Evolutionary conservation across 2,113 vertebrate species (phyloP).

Genomic region (Malurus alboscapulatus): DNA sequence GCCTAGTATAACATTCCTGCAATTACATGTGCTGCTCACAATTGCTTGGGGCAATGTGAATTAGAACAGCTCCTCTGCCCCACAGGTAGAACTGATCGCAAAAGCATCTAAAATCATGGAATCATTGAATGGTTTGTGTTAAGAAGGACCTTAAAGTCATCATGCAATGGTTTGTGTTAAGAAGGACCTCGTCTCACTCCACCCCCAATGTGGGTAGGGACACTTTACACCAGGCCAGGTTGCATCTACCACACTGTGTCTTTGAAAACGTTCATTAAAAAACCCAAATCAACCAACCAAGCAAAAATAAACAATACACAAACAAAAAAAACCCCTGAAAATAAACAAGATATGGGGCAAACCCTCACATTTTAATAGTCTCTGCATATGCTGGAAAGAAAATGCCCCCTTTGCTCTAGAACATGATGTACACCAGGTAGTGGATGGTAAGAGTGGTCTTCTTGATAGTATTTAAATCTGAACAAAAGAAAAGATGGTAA

Average conservation of each 20-base stretch:
- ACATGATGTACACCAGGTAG: fast-evolving
- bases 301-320: neutral
- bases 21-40: neutral
- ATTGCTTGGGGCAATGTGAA: fast-evolving
- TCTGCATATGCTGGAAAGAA: neutral
- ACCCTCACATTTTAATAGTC: neutral
- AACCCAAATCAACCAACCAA: neutral
- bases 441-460: neutral
- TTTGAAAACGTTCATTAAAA: neutral
- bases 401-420: neutral
- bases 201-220: neutral
- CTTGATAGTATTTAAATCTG: neutral
- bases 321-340: fast-evolving
- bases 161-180: neutral
- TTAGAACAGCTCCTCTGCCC: neutral
- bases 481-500: neutral
- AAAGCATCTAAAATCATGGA: neutral
- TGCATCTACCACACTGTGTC: fast-evolving
- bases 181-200: neutral
- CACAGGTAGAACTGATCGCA: neutral
- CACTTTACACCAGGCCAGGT: neutral
- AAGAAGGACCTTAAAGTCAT: neutral
- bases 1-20: neutral
- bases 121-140: neutral
- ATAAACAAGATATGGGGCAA: neutral